Evolutionary conservation across 1,140 invertebrate species (phyloP).

Genomic region (Orius insidiosus): DNA sequence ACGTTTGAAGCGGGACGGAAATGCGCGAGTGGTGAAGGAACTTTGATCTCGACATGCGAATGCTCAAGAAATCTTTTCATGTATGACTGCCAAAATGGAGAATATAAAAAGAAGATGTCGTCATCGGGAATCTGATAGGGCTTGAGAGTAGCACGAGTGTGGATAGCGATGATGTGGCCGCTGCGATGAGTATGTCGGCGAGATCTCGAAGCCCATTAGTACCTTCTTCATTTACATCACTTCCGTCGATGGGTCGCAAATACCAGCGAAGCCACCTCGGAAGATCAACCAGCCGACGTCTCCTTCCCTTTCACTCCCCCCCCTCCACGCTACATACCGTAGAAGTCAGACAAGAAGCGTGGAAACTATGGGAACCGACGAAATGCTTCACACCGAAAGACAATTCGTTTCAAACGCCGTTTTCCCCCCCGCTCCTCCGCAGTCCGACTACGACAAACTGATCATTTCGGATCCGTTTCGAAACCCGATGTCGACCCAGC

Average conservation of each 20-base stretch:
- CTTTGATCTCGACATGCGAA: conserved; percentile 56
- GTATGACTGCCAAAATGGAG: conserved; percentile 36
- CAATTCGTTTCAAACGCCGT: background rate
- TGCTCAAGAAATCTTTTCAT: conserved; percentile 58
- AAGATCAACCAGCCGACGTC: conserved; percentile 31
- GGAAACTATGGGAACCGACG: conserved; percentile 57
- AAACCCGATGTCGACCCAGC: conserved; percentile 45
- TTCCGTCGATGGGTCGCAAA: background rate
- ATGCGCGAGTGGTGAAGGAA: conserved; percentile 69
- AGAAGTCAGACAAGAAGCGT: conserved; percentile 50
- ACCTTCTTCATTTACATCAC: conserved; percentile 2
- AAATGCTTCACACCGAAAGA: conserved; percentile 34
- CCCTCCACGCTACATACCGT: conserved; percentile 50
- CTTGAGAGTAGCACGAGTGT: background rate
- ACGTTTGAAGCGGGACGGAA: conserved; percentile 81
- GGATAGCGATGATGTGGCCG: conserved; percentile 8
- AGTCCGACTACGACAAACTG: conserved; percentile 47
- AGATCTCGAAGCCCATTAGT: conserved; percentile 9
- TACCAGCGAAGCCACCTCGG: conserved; percentile 13
- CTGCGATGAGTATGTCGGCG: conserved; percentile 44
- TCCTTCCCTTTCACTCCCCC: conserved; percentile 37
- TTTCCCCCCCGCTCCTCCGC: conserved; percentile 7
- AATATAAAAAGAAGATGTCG: conserved; percentile 53
- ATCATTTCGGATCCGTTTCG: conserved; percentile 53
- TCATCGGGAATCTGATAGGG: background rate